Percentiles rank a stretch among this genome's conserved stretches.
Evolutionary conservation across 1,140 invertebrate species (phyloP).

Genomic region (Lerema accius): DNA sequence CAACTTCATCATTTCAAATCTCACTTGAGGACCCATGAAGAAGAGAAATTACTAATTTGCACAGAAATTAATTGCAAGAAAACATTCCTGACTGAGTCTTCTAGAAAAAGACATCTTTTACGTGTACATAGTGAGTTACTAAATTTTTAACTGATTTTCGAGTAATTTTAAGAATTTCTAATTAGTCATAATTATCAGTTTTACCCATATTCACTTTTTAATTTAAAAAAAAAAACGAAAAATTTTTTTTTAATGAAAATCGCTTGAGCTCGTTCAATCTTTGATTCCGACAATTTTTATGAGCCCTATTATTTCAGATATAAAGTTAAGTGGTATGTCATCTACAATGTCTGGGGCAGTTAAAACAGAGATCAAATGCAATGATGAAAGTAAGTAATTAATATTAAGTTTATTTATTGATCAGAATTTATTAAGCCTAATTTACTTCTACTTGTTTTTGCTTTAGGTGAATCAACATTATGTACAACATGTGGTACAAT

Average conservation of each 20-base stretch:
- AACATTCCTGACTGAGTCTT: conserved; percentile 57
- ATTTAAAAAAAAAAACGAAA: no score
- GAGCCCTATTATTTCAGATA: no score
- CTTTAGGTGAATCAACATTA: conserved; percentile 24
- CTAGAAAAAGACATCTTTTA: conserved; percentile 58
- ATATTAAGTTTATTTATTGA: no score
- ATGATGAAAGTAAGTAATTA: not conserved
- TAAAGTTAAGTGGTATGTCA: not conserved
- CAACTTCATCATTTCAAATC: conserved; percentile 70
- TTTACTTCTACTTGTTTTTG: conserved; percentile 1
- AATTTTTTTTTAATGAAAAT: no score
- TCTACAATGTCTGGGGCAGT: not conserved
- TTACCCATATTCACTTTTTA: no score
- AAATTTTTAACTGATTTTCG: no score
- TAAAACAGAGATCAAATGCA: not conserved
- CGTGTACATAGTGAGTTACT: conserved; percentile 60
- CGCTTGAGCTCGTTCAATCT: no score
- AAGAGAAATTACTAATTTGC: conserved; percentile 50
- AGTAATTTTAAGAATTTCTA: no score
- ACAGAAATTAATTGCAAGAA: conserved; percentile 51
- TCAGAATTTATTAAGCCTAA: no score
- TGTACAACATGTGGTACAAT: conserved; percentile 37
- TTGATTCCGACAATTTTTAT: no score
- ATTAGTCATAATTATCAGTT: no score
- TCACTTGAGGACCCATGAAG: conserved; percentile 58